Conservation (phyloP, 53 echinoderm and acorn worm genomes). For the Mesocentrotus franciscanus region DNA sequence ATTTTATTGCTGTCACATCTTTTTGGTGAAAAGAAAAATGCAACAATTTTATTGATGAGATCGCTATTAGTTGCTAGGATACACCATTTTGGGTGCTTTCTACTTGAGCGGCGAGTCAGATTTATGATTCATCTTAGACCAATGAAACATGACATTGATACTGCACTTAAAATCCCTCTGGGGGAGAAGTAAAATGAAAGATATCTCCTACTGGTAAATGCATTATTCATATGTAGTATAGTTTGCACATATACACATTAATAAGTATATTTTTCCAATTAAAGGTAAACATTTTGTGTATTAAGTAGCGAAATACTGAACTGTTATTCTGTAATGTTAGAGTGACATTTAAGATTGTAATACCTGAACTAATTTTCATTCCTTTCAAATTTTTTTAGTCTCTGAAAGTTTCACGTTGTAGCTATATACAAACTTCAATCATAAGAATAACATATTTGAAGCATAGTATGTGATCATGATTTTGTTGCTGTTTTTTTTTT, state of each 20-base stretch:
- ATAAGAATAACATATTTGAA: not conserved
- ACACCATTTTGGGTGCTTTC: not conserved
- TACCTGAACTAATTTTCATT: not conserved
- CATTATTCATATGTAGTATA: not conserved
- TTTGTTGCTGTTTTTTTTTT: not conserved
- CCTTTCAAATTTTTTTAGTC: not conserved
- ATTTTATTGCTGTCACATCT: not conserved
- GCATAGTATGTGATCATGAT: not conserved
- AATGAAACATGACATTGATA: not conserved
- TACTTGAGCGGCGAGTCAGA: not conserved
- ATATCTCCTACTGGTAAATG: not conserved
- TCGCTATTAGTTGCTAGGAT: slow-evolving; percentile 55
- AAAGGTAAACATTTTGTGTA: not conserved
- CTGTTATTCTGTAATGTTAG: not conserved
- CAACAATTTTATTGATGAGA: not conserved
- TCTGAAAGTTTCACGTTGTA: not conserved
- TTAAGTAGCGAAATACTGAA: not conserved
- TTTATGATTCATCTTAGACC: slow-evolving; percentile 49
- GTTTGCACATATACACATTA: not conserved
- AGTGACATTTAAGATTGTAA: not conserved
- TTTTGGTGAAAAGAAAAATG: not conserved
- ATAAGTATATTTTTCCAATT: not conserved
- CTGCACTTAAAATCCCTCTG: not conserved
- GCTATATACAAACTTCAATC: not conserved
- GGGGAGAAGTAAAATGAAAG: not conserved